Conservation (phyloP, 2,888 invertebrate species). For the Phortica okadai region DNA sequence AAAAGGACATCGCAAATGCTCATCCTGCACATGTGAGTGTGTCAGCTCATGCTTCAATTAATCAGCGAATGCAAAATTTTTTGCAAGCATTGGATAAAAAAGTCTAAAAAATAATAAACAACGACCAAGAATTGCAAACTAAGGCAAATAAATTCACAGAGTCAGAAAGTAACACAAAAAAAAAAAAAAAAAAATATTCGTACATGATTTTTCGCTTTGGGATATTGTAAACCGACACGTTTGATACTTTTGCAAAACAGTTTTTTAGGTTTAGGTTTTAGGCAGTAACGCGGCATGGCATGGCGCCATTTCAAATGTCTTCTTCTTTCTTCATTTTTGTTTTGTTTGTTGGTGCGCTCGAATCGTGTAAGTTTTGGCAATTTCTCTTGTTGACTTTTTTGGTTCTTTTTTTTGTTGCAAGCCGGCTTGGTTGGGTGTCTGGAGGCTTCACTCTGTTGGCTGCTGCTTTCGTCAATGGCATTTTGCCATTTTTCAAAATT, state of each 20-base stretch:
- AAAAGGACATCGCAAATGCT: background rate
- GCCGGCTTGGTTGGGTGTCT: background rate
- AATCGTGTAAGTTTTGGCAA: conserved; percentile 22
- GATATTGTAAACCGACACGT: conserved; percentile 66
- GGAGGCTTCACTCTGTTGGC: background rate
- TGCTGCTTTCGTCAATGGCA: conserved; percentile 66
- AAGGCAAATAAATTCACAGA: conserved; percentile 19
- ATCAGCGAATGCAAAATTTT: conserved; percentile 53
- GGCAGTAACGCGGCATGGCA: background rate
- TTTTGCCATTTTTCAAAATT: conserved; percentile 72
- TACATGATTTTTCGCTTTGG: conserved; percentile 73
- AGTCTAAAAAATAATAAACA: background rate
- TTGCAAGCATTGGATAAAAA: background rate
- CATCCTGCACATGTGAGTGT: conserved; percentile 31
- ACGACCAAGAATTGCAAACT: background rate
- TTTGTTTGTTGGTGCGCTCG: conserved; percentile 32
- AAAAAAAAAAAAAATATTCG: conserved; percentile 46
- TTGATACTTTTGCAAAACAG: conserved; percentile 32
- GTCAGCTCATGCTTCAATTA: conserved; percentile 58
- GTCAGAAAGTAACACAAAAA: background rate
- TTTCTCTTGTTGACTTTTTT: conserved; percentile 53
- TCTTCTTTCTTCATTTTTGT: background rate
- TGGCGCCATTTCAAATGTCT: conserved; percentile 3
- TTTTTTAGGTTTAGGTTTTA: conserved; percentile 27
- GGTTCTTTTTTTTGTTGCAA: background rate